These are phyloP conservation scores for Todus mexicanus DNA, from an alignment of 2,797 vertebrate genomes.

Conservation along the genomic window DNA sequence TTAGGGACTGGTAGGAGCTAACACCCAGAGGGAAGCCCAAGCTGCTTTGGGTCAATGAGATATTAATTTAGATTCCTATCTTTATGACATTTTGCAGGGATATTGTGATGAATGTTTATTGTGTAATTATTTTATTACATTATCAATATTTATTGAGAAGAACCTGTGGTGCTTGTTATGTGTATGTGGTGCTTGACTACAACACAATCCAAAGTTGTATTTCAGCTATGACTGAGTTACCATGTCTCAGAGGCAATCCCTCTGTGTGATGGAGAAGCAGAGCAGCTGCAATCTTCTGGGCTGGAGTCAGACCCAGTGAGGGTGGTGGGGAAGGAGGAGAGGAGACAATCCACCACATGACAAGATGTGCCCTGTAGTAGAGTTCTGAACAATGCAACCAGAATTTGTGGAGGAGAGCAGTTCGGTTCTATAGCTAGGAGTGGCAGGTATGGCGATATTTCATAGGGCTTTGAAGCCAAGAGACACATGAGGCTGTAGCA, in stretches of 20 bases:
- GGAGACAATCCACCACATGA: background rate
- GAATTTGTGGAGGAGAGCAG: background rate
- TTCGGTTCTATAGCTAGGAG: background rate
- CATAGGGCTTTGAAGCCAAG: background rate
- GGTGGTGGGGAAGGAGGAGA: background rate
- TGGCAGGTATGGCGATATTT: background rate
- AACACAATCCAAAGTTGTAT: background rate
- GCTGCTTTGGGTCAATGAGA: background rate
- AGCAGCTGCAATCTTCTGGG: background rate
- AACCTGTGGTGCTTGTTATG: background rate
- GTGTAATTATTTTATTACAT: background rate
- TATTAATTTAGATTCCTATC: background rate
- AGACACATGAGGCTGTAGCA: background rate
- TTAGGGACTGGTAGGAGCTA: background rate
- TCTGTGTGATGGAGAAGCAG: background rate
- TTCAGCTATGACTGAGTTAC: background rate
- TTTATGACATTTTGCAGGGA: background rate
- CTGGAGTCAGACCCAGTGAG: background rate
- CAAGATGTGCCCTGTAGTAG: background rate
- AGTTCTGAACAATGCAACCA: background rate
- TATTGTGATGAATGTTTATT: background rate
- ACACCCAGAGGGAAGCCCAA: background rate
- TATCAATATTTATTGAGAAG: background rate
- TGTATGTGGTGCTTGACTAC: background rate
- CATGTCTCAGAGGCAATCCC: background rate